A percentile compares a stretch with the other conserved stretches of the same genome.
These are phyloP conservation scores for Caenorhabditis japonica DNA, from an alignment of 2,888 invertebrate species.

Conservation along the genomic window DNA sequence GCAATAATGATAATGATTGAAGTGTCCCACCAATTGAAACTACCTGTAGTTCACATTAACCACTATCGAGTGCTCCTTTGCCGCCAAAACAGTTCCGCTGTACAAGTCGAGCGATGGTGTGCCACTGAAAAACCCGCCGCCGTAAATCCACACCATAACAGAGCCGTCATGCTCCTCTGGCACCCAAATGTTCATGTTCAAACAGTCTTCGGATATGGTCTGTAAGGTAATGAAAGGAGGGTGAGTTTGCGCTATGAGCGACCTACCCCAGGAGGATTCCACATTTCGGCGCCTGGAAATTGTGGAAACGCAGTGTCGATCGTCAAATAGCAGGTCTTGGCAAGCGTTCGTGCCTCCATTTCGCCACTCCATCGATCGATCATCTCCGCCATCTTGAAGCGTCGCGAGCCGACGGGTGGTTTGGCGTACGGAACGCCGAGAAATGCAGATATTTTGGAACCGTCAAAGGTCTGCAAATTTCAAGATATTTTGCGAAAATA, in stretches of 20 bases:
- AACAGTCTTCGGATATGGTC: constrained; percentile 86
- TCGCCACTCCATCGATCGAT: constrained; percentile 69
- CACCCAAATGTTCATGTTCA: constrained; percentile 92
- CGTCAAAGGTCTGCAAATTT: constrained; percentile 59
- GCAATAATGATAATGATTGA: too few species aligned
- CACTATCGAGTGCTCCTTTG: constrained; percentile 71
- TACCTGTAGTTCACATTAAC: constrained; percentile 76
- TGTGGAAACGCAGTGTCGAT: constrained; percentile 74
- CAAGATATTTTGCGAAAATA: too few species aligned
- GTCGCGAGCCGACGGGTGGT: constrained; percentile 67
- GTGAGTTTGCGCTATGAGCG: not conserved
- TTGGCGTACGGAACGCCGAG: constrained; percentile 76
- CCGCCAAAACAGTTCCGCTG: constrained; percentile 79
- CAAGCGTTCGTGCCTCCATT: constrained; percentile 63
- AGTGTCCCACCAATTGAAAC: too few species aligned
- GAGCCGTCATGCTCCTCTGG: constrained; percentile 81
- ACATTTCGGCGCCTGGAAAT: constrained; percentile 86
- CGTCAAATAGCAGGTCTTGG: constrained; percentile 71
- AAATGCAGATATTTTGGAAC: constrained; percentile 61
- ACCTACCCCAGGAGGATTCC: constrained; percentile 91
- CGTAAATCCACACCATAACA: constrained; percentile 78
- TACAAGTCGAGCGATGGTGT: constrained; percentile 79
- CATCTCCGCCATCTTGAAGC: constrained; percentile 72
- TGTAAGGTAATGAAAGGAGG: constrained; percentile 35
- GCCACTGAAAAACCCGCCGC: constrained; percentile 75